Base-by-base conservation (phyloP, 2,888 invertebrate species). In the Ctenicera cuprea region DNA sequence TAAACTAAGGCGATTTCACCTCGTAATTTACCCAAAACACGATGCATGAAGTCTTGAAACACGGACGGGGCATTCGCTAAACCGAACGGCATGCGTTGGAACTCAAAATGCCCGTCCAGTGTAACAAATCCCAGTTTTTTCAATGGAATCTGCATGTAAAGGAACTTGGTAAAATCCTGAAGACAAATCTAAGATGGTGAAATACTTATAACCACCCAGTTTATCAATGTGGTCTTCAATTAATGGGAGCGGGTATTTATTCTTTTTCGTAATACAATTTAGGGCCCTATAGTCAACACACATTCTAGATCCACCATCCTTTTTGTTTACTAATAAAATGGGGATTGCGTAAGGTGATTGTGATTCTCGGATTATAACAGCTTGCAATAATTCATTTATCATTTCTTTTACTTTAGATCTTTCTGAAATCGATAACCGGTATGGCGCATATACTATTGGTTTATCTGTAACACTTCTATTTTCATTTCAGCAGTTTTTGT, bases 81-180 rank as follows among this genome's bases (percentile, higher is more conserved):
- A 5, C 82, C 83, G 54, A 83, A 85, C 5, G 82, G 79, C 80
- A 83, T 80, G 0, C 75, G 57, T 11, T 78, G 57, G 65, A 80
- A 84, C 73, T 85, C 80, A 50, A 66, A 83, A 7, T 82, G 77
- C 0, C 82, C 83, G 48, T 82, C 82, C 0, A 80, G 81, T 1
- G 81, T 84, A 1, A 80, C 76, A 30, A 83, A 82, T 0, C 81
- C 83, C n/a, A 0, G 83, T 85, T 62, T 82, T 82, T 3, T 75
- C 78, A 4, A 82, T 69, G 4, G 82, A 79, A 5, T 80, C 75
- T 3, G 62, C 54, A 61, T 68, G 69, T 52, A 86, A 68, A 0
- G 81, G 82, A 5, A 85, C 81, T 50, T 83, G 83, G 54, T 79
- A 76, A 76, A 81, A 80, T 0, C 82, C 84, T 66, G 66, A 12